phyloP scores from a whole-genome alignment of 2,797 vertebrate species.

The Discoglossus pictus region DNA sequence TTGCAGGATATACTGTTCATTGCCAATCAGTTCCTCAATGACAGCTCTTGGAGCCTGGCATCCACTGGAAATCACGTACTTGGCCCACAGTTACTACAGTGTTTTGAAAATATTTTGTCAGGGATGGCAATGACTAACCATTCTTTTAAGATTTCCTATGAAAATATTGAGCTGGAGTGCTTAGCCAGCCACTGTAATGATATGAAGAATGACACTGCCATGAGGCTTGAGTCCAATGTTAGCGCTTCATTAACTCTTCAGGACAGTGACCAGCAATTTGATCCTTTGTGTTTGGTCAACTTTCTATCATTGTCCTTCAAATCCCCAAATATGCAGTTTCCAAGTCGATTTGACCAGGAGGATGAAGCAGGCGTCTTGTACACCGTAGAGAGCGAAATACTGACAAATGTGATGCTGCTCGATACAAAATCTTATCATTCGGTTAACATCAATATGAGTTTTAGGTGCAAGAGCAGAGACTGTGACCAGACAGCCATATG shows the following conservation, averaged over 20 bases:
- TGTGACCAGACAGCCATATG: constrained; percentile 18
- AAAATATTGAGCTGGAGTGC: constrained; percentile 19
- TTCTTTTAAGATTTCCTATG: constrained; percentile 6
- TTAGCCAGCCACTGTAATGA: not conserved
- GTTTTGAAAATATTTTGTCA: constrained; percentile 19
- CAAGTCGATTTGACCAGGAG: constrained; percentile 2
- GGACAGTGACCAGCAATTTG: not conserved
- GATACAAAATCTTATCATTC: not conserved
- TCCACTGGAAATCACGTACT: not conserved
- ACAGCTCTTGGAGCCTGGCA: not conserved
- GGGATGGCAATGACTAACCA: not conserved
- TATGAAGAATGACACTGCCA: constrained; percentile 5
- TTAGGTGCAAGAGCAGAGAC: constrained; percentile 1
- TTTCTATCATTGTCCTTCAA: constrained; percentile 11
- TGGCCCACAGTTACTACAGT: not conserved
- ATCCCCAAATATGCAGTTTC: not conserved
- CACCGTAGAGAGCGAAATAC: constrained; percentile 6
- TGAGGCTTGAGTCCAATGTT: not conserved
- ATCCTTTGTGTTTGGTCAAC: constrained; percentile 12
- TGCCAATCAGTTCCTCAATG: constrained; percentile 24
- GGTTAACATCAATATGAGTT: constrained; percentile 14
- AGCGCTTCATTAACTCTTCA: not conserved
- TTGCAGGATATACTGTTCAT: constrained; percentile 22
- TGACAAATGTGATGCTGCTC: constrained; percentile 21
- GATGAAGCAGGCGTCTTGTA: not conserved